These are phyloP conservation scores for Hymenochirus boettgeri DNA, from an alignment of 2,113 vertebrate genomes.

Conservation along the genomic window DNA sequence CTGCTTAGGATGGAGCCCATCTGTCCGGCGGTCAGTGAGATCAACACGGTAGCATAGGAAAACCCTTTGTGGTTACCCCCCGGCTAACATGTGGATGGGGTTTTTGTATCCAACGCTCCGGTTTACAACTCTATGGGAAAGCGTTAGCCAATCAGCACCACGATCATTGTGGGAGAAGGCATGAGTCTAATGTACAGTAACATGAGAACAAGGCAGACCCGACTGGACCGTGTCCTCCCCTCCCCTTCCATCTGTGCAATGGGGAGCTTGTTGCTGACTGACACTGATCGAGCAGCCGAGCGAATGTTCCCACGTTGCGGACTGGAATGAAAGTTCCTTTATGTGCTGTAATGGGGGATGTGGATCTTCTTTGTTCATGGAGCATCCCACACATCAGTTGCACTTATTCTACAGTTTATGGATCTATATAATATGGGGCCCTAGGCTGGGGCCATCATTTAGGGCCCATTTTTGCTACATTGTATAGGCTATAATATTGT, in stretches of 20 bases:
- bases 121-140: constrained; percentile 13
- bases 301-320: constrained; percentile 9
- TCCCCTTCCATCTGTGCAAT: not conserved
- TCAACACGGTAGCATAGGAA: not conserved
- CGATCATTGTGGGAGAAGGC: constrained; percentile 20
- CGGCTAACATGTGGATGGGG: constrained; percentile 6
- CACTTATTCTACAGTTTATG: too few species aligned
- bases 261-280: not conserved
- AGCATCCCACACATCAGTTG: too few species aligned
- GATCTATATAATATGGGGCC: too few species aligned
- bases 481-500: too few species aligned
- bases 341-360: too few species aligned
- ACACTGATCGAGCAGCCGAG: constrained; percentile 1
- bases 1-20: constrained; percentile 53
- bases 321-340: constrained; percentile 43
- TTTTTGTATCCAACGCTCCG: not conserved
- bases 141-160: not conserved
- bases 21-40: not conserved
- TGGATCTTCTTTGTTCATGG: too few species aligned
- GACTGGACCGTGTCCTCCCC: fast-evolving
- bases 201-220: not conserved
- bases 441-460: too few species aligned
- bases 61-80: not conserved
- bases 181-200: constrained; percentile 13
- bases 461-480: too few species aligned